Percentiles rank a stretch among this genome's conserved stretches.
These are phyloP conservation scores for Ovis aries DNA, from an alignment of 2,113 vertebrate species.

Conservation along the genomic window ARS-UI_Ramb_v3.0 NC_056080.1:108478001-108478500, in stretches of 20 bases:
- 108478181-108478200: not conserved
- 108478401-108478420: conserved; percentile 9
- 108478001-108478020: conserved; percentile 24
- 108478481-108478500: no score
- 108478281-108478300: conserved; percentile 14
- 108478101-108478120: not conserved
- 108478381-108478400: not conserved
- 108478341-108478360: not conserved
- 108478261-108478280: not conserved
- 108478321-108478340: not conserved
- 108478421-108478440: not conserved
- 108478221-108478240: not conserved
- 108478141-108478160: not conserved
- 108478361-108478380: conserved; percentile 2
- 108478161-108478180: not conserved
- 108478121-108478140: not conserved
- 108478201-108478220: not conserved
- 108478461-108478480: not conserved
- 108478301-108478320: not conserved
- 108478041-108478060: not conserved
- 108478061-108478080: not conserved
- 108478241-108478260: conserved; percentile 8
- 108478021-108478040: not conserved
- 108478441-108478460: conserved; percentile 4
- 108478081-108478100: not conserved